Evolutionary conservation across 2,797 vertebrate species (phyloP), one percentile per base, ranked within the genome.

Genomic region (Ispidina lecontei): DNA sequence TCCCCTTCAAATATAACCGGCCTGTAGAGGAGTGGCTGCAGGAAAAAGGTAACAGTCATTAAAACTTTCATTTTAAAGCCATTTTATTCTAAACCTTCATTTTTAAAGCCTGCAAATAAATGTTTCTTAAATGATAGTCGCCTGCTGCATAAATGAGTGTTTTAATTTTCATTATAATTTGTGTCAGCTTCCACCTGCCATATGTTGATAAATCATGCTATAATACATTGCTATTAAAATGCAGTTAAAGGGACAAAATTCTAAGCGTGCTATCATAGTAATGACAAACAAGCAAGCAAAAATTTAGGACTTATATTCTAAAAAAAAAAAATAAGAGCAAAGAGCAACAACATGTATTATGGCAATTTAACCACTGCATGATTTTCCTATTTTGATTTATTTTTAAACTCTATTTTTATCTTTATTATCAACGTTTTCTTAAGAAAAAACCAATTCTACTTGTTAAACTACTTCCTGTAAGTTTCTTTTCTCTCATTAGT

Each of bases 21-120:
- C 98, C 98, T 25, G 98, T 99, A 98, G 99, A 99, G 92, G 99
- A 99, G 95, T 99, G 99, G 98, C 99, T 99, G 82, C 99, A 99
- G 97, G 99, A 99, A 97, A 99, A 99, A 99, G 99, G 99, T 99
- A 99, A 99, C 95, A 97, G 95, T 97, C 95, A 89, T 97, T 97
- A 96, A 98, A 98, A 97, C 94, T 98, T 97, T 98, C 97, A 95
- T 97, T 97, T 98, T 97, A 98, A 98, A 97, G 94, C 91, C 97
- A 97, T 97, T 97, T 96, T 98, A 97, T 98, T 98, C 97, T 98
- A 98, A 98, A 98, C 90, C 94, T 96, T 97, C 97, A 97, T 98
- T 97, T 97, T 98, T 98, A 98, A 98, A 98, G 98, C 97, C 96
- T 98, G 98, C 97, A 97, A 97, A 98, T 98, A 98, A 98, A 98